Conservation (phyloP, 2,797 vertebrate genomes). For the Muraenolepis orangiensis region DNA sequence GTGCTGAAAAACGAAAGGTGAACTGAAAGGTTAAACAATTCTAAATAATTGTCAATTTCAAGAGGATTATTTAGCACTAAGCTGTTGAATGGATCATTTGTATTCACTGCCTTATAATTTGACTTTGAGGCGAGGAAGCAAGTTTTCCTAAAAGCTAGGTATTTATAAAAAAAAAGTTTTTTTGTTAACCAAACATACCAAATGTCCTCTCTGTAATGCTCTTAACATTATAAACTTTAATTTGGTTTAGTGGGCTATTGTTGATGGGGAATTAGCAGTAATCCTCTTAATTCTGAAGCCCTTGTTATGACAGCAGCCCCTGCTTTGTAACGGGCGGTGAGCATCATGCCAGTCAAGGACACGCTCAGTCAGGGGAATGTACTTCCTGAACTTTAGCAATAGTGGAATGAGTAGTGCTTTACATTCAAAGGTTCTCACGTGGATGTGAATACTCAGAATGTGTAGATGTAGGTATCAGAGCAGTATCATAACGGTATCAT, state of each 20-base stretch:
- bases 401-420: not conserved
- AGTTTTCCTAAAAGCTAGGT: constrained; percentile 6
- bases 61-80: constrained; percentile 3
- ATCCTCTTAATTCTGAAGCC: constrained; percentile 53
- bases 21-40: not conserved
- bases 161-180: constrained; percentile 36
- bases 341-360: no score
- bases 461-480: no score
- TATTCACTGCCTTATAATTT: no score
- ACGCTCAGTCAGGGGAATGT: not conserved
- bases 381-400: not conserved
- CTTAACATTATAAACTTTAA: constrained; percentile 49
- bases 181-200: no score
- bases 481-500: no score
- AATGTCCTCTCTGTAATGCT: constrained; percentile 22
- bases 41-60: not conserved
- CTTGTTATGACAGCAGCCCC: constrained; percentile 29
- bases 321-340: no score
- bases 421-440: not conserved
- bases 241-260: constrained; percentile 43
- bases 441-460: no score
- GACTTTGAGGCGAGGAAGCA: constrained; percentile 24
- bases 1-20: not conserved
- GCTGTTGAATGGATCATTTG: no score
- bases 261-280: constrained; percentile 51